Evolutionary conservation across 1,140 invertebrate genomes (phyloP).

Genomic region (Psilanteris sp.): DNA sequence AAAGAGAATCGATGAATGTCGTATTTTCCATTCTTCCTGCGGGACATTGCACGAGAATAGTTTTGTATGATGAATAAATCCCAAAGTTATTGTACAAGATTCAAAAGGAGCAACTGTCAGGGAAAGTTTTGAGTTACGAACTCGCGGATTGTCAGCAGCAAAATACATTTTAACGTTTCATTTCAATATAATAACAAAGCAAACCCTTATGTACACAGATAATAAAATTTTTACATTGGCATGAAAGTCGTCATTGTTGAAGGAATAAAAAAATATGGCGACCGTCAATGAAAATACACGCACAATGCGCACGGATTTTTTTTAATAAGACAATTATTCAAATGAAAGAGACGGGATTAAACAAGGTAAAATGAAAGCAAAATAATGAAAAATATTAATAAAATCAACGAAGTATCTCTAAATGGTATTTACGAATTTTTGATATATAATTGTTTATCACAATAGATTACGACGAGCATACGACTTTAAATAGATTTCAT

Average conservation of each 20-base stretch:
- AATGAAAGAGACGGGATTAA: too few species aligned
- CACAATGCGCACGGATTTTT: too few species aligned
- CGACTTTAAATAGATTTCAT: too few species aligned
- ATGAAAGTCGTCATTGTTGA: not conserved
- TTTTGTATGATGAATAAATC: slow-evolving; percentile 48
- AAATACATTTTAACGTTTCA: slow-evolving; percentile 25
- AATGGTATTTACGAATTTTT: too few species aligned
- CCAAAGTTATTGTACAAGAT: slow-evolving; percentile 51
- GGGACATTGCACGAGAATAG: slow-evolving; percentile 51
- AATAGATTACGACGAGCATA: too few species aligned
- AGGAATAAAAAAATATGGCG: too few species aligned
- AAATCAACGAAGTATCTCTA: too few species aligned
- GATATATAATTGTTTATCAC: too few species aligned
- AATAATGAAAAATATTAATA: too few species aligned
- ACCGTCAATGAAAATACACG: too few species aligned
- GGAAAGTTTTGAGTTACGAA: slow-evolving; percentile 21
- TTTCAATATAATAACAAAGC: slow-evolving; percentile 18
- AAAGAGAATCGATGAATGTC: slow-evolving; percentile 62
- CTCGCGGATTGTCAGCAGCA: slow-evolving; percentile 7
- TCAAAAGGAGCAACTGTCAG: slow-evolving; percentile 45
- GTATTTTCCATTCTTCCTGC: slow-evolving; percentile 56
- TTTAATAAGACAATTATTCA: too few species aligned
- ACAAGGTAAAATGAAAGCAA: too few species aligned
- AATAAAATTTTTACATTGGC: not conserved
- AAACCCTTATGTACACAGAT: not conserved